Conservation (phyloP, 2,797 vertebrate genomes). For the Momotus momota region DNA sequence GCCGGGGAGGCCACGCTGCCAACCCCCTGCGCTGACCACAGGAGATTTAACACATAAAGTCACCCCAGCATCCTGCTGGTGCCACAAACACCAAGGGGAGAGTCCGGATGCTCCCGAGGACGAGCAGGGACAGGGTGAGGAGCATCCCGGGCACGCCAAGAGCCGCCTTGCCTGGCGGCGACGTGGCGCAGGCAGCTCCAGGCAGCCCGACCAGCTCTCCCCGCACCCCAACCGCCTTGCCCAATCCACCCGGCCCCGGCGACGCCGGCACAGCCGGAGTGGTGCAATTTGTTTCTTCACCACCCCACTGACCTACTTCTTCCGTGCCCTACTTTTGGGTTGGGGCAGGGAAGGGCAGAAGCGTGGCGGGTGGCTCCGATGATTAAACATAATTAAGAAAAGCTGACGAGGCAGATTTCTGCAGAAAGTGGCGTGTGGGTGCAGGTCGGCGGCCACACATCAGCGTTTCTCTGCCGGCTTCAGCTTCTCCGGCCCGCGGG, state of each 20-base stretch:
- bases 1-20: not conserved
- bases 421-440: not conserved
- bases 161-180: fast-evolving
- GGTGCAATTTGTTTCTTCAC: not conserved
- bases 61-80: not conserved
- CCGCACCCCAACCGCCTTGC: not conserved
- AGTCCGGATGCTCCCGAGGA: too few species aligned
- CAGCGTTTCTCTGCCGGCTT: not conserved
- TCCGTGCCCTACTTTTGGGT: not conserved
- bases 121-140: too few species aligned
- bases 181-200: not conserved
- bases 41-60: not conserved
- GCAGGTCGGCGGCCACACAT: not conserved
- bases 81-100: fast-evolving
- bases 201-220: not conserved
- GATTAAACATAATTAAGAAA: conserved; percentile 25
- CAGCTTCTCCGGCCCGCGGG: not conserved
- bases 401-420: not conserved
- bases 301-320: conserved; percentile 66
- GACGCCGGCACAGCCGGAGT: not conserved
- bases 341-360: conserved; percentile 28
- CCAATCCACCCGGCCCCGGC: not conserved
- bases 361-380: not conserved
- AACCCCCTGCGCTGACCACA: not conserved
- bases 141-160: too few species aligned